phyloP scores from a whole-genome alignment of 2,888 invertebrate species.

The Nematopogon swammerdamellus region DNA sequence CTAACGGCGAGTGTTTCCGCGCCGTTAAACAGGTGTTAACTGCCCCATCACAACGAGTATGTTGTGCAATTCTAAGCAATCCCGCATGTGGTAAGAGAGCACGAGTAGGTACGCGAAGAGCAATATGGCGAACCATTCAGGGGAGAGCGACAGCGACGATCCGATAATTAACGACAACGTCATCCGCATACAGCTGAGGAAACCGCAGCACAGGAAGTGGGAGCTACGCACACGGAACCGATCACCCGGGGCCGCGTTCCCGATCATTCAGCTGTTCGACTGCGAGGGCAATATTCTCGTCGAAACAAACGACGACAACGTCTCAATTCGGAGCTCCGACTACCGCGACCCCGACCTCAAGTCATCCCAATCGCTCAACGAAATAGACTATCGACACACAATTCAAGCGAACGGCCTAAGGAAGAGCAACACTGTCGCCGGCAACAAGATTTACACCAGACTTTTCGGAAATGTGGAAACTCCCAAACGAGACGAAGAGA shows the following conservation, averaged over 20 bases:
- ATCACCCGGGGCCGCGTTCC: constrained; percentile 57
- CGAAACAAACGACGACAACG: constrained; percentile 57
- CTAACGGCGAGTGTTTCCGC: not conserved
- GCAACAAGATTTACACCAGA: constrained; percentile 41
- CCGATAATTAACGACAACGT: constrained; percentile 52
- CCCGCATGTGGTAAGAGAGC: not conserved
- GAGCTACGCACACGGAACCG: constrained; percentile 61
- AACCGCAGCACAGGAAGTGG: constrained; percentile 62
- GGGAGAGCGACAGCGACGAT: constrained; percentile 39
- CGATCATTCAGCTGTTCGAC: constrained; percentile 62
- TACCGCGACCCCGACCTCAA: constrained; percentile 25
- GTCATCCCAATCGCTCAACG: constrained; percentile 33
- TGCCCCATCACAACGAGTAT: too few relatives aligned
- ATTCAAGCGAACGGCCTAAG: constrained; percentile 29
- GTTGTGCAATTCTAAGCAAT: not conserved
- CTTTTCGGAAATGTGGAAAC: constrained; percentile 23
- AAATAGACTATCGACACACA: constrained; percentile 37
- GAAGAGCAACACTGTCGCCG: constrained; percentile 44
- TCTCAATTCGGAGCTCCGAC: constrained; percentile 44
- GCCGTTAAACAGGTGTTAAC: not conserved
- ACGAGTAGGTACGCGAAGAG: too few relatives aligned
- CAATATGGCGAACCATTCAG: constrained; percentile 30
- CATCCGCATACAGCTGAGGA: constrained; percentile 59
- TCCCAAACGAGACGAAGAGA: constrained; percentile 16
- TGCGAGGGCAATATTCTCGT: constrained; percentile 59